phyloP scores from a whole-genome alignment of 2,113 vertebrate genomes.

The Dicerorhinus sumatrensis region DNA sequence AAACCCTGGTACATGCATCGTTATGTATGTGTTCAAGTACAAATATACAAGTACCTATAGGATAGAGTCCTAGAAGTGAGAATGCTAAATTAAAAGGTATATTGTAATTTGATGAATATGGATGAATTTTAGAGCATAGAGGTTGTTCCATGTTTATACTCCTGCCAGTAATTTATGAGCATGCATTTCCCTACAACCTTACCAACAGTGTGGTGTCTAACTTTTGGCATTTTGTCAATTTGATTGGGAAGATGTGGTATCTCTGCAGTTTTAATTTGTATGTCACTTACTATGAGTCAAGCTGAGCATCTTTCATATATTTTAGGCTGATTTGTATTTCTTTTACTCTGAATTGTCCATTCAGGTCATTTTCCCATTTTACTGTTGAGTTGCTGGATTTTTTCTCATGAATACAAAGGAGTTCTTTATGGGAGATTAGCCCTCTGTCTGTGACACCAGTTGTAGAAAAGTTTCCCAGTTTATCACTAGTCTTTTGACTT shows the following conservation, averaged over 20 bases:
- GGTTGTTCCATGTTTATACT: neutral
- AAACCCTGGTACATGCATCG: neutral
- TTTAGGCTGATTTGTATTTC: neutral
- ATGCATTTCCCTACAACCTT: neutral
- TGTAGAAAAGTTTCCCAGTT: neutral
- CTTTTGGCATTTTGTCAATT: neutral
- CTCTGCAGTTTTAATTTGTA: neutral
- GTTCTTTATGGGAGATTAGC: neutral
- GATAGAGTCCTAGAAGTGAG: neutral
- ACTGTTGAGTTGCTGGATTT: neutral
- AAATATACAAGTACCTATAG: neutral
- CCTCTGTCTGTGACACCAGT: neutral
- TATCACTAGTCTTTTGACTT: neutral
- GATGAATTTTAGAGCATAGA: neutral
- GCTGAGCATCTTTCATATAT: neutral
- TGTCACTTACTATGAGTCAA: neutral
- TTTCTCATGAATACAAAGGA: neutral
- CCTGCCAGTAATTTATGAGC: neutral
- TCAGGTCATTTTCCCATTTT: conserved; percentile 5
- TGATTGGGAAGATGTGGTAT: neutral
- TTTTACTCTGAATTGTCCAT: neutral
- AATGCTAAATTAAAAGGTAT: neutral
- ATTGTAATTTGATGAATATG: neutral
- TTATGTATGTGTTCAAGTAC: neutral
- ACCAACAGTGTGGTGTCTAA: neutral